Conservation (phyloP, 2,113 vertebrate genomes). For the Aspidoscelis tigris region DNA sequence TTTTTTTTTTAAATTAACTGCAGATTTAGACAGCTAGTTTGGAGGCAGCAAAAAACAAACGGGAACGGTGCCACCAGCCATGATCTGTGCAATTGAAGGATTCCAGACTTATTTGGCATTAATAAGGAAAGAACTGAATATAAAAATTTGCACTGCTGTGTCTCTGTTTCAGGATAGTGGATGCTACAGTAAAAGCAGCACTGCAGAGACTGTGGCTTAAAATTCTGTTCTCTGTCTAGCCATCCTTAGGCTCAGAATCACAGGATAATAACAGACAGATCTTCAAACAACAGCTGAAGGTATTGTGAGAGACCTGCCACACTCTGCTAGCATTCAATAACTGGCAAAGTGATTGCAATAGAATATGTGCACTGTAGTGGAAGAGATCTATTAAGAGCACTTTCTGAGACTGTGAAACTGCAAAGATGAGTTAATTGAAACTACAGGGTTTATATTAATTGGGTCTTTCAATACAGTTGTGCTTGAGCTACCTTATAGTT, state of each 20-base stretch:
- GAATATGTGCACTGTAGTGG: constrained; percentile 69
- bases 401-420: constrained; percentile 57
- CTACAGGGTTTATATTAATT: constrained; percentile 66
- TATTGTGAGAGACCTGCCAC: constrained; percentile 63
- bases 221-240: not conserved
- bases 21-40: no score
- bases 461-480: constrained; percentile 45
- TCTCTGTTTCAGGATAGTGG: not conserved
- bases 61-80: no score
- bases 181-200: rapidly evolving
- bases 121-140: not conserved
- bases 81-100: not conserved
- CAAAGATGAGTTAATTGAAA: constrained; percentile 71
- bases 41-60: no score
- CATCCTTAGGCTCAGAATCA: constrained; percentile 5
- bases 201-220: not conserved
- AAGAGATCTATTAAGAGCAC: constrained; percentile 72
- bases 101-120: not conserved
- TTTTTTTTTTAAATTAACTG: no score
- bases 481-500: constrained; percentile 44
- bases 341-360: constrained; percentile 53
- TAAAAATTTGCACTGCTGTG: rapidly evolving
- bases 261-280: constrained; percentile 47
- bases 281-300: constrained; percentile 54
- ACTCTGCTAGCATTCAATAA: constrained; percentile 71